Conservation (phyloP, 2,113 vertebrate genomes). For the Pterocles orientalis region DNA sequence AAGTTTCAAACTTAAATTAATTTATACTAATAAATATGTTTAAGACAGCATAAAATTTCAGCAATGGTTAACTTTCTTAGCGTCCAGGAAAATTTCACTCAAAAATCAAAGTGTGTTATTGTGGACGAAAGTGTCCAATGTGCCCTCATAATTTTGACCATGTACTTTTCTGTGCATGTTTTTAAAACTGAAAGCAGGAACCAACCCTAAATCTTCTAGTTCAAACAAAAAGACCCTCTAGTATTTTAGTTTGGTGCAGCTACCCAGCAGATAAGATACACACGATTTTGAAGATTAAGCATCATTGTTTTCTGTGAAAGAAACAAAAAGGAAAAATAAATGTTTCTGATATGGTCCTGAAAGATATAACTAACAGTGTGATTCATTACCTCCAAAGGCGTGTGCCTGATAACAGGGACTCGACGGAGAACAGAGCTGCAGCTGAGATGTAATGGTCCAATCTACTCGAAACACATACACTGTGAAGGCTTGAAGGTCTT, state of each 20-base stretch:
- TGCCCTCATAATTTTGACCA: not conserved
- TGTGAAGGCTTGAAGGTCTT: constrained; percentile 75
- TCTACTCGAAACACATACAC: constrained; percentile 76
- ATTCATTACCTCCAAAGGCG: constrained; percentile 74
- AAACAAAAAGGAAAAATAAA: not conserved
- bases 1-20: not conserved
- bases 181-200: not conserved
- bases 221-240: not conserved
- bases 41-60: not conserved
- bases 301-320: not conserved
- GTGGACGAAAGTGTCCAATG: not conserved
- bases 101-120: not conserved
- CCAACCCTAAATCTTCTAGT: not conserved
- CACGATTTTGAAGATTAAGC: not conserved
- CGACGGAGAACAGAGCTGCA: constrained; percentile 66
- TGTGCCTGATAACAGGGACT: constrained; percentile 73
- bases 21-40: not conserved
- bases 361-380: not conserved
- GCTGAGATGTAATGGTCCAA: constrained; percentile 76
- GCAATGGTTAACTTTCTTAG: not conserved
- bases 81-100: not conserved
- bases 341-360: not conserved
- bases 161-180: not conserved
- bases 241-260: not conserved
- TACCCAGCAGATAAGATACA: not conserved